A percentile compares a stretch with the other conserved stretches of the same genome.
These are phyloP conservation scores for Morbakka virulenta DNA, from an alignment of 30 jellyfish, hydroid and myxozoan genomes.

Conservation along the genomic window DNA sequence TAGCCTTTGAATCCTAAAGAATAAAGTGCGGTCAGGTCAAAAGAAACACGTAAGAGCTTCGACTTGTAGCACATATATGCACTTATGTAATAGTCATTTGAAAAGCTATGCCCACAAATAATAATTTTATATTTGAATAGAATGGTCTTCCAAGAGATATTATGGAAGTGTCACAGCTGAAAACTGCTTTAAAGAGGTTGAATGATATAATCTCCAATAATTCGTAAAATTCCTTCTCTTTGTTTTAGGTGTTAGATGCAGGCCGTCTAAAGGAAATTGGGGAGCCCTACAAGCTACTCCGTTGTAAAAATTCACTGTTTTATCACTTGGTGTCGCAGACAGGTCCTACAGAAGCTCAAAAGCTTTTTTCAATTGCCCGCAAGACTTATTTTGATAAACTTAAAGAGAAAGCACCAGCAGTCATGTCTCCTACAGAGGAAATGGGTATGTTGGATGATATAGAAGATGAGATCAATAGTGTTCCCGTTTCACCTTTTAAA, in stretches of 20 bases:
- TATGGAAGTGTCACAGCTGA: too few relatives aligned
- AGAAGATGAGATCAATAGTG: not conserved
- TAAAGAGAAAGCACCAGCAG: slow-evolving; percentile 6
- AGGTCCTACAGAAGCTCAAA: slow-evolving; percentile 89
- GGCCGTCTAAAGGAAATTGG: slow-evolving; percentile 76
- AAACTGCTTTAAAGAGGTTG: too few relatives aligned
- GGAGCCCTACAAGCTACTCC: slow-evolving; percentile 80
- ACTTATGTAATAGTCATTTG: too few relatives aligned
- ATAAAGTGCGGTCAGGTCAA: too few relatives aligned
- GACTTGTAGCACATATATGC: too few relatives aligned
- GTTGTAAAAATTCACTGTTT: slow-evolving; percentile 72
- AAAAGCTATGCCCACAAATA: too few relatives aligned
- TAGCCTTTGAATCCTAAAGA: too few relatives aligned
- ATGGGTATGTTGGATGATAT: slow-evolving; percentile 65
- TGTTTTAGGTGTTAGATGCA: slow-evolving; percentile 86
- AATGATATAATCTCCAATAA: too few relatives aligned
- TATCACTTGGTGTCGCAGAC: slow-evolving; percentile 87
- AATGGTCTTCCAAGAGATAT: too few relatives aligned
- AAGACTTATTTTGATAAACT: slow-evolving; percentile 46
- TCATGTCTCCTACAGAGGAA: slow-evolving; percentile 28
- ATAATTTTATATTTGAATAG: too few relatives aligned
- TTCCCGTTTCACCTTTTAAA: not conserved
- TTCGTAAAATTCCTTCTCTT: too few relatives aligned
- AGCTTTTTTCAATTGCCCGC: slow-evolving; percentile 81
- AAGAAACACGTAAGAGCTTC: too few relatives aligned